Evolutionary conservation across 2,797 vertebrate genomes (phyloP).

Genomic region (Numenius phaeopus): DNA sequence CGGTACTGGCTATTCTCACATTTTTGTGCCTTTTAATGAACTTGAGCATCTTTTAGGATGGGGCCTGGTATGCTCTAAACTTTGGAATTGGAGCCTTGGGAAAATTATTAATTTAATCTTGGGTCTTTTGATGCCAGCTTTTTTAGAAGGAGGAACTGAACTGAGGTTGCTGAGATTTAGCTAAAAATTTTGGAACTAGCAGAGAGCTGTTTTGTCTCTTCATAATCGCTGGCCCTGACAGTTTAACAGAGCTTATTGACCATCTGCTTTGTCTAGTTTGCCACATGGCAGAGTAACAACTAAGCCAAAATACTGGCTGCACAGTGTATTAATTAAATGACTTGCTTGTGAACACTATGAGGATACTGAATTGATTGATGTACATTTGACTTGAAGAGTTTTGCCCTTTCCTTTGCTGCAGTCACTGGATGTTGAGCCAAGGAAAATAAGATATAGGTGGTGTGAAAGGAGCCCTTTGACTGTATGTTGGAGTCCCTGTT

Average conservation of each 20-base stretch:
- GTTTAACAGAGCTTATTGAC: slow-evolving; percentile 74
- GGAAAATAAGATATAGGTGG: not conserved
- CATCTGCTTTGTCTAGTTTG: slow-evolving; percentile 78
- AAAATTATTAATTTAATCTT: not conserved
- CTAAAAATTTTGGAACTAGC: slow-evolving; percentile 36
- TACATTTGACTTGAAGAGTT: not conserved
- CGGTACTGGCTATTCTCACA: not conserved
- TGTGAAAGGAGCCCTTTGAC: not conserved
- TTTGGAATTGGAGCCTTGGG: not conserved
- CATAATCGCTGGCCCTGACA: slow-evolving; percentile 39
- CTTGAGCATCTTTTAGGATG: not conserved
- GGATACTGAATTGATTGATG: not conserved
- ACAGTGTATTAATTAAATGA: slow-evolving; percentile 38
- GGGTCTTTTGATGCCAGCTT: not conserved
- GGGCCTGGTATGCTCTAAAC: not conserved
- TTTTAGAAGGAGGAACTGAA: not conserved
- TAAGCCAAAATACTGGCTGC: slow-evolving; percentile 64
- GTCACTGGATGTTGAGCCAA: not conserved
- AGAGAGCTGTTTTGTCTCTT: slow-evolving; percentile 33
- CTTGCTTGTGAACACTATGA: not conserved
- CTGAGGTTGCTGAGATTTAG: slow-evolving; percentile 3
- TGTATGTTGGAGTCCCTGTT: not conserved
- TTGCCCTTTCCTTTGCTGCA: not conserved
- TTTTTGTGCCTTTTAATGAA: not conserved
- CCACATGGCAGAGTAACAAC: slow-evolving; percentile 62